phyloP scores from a whole-genome alignment of 1,140 invertebrate species.

The honey bee (Apis mellifera) region Amel_HAv3.1 CM009932.2:9900501-9901000 shows the following conservation, averaged over 20 bases:
- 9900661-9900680: not conserved
- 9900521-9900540: not conserved
- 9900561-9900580: not conserved
- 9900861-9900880: constrained; percentile 18
- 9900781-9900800: constrained; percentile 8
- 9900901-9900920: not conserved
- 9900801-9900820: constrained; percentile 23
- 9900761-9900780: constrained; percentile 27
- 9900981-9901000: too few species aligned
- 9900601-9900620: constrained; percentile 7
- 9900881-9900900: not conserved
- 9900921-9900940: too few species aligned
- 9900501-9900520: not conserved
- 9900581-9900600: not conserved
- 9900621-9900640: constrained; percentile 14
- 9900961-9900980: too few species aligned
- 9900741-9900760: constrained; percentile 23
- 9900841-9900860: constrained; percentile 26
- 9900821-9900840: constrained; percentile 8
- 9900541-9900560: too few species aligned
- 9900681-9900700: constrained; percentile 15
- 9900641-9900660: constrained; percentile 4
- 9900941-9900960: too few species aligned
- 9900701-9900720: constrained; percentile 25
- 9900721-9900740: constrained; percentile 43